Percentiles rank a stretch among this genome's conserved stretches.
Conservation (phyloP, 2,797 vertebrate genomes). For the Sorex maritimensis region DNA sequence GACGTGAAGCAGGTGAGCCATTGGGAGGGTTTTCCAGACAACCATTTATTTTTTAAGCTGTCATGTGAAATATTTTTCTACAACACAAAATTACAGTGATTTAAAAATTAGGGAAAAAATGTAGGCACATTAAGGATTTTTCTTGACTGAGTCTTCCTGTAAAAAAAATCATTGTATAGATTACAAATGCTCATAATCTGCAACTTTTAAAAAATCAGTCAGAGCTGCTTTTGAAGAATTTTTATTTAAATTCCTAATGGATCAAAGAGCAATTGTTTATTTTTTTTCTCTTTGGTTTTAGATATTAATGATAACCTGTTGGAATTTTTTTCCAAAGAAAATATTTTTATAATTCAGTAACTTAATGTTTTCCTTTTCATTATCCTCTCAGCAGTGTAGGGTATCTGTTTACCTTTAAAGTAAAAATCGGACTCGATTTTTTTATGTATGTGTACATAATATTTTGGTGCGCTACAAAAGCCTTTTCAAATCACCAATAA, state of each 20-base stretch:
- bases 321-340: constrained; percentile 86
- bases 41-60: constrained; percentile 82
- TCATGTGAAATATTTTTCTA: constrained; percentile 84
- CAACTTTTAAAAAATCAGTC: constrained; percentile 84
- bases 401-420: constrained; percentile 85
- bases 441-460: constrained; percentile 87
- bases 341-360: constrained; percentile 92
- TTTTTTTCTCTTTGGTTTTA: constrained; percentile 89
- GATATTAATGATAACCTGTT: constrained; percentile 89
- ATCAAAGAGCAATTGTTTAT: constrained; percentile 88
- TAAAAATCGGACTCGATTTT: constrained; percentile 88
- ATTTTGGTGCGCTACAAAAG: constrained; percentile 86
- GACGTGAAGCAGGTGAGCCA: constrained; percentile 58
- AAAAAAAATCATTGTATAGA: constrained; percentile 73
- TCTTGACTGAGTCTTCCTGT: constrained; percentile 68
- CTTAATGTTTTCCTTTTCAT: constrained; percentile 84
- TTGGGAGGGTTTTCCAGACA: constrained; percentile 72
- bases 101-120: constrained; percentile 66
- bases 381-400: constrained; percentile 86
- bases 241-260: constrained; percentile 88
- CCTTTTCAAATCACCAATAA: constrained; percentile 82
- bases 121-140: constrained; percentile 77
- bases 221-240: constrained; percentile 88
- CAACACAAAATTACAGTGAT: constrained; percentile 78
- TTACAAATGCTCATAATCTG: constrained; percentile 84